These are phyloP conservation scores for Crocuta crocuta DNA, from an alignment of 2,113 vertebrate genomes.

Conservation along the genomic window DNA sequence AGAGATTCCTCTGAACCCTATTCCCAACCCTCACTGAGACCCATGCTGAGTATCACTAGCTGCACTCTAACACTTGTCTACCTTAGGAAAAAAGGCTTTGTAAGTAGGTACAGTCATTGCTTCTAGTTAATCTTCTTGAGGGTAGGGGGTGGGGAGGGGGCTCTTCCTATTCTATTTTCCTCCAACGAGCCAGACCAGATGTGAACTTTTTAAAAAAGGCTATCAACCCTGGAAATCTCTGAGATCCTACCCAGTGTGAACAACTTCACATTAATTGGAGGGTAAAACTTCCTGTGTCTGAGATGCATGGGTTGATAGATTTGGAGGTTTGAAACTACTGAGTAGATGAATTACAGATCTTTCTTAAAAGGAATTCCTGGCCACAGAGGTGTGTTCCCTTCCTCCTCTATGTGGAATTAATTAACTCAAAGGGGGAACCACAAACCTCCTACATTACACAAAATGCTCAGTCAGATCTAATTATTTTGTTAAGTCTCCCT, in stretches of 20 bases:
- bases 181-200: not conserved
- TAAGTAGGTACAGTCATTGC: not conserved
- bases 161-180: not conserved
- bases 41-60: not conserved
- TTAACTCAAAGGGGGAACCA: not conserved
- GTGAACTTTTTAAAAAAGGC: not conserved
- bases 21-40: not conserved
- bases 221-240: not conserved
- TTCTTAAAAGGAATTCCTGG: not conserved
- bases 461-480: not conserved
- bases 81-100: not conserved
- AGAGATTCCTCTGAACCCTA: not conserved
- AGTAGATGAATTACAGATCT: not conserved
- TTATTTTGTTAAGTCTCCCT: slow-evolving; percentile 33
- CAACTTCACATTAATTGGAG: not conserved
- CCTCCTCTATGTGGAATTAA: not conserved
- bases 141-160: not conserved
- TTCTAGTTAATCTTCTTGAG: not conserved
- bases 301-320: not conserved
- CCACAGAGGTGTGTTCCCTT: not conserved
- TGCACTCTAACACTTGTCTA: not conserved
- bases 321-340: not conserved
- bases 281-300: not conserved
- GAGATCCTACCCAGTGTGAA: not conserved
- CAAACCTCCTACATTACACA: not conserved